A percentile compares a stretch with the other conserved stretches of the same genome.
phyloP scores from a whole-genome alignment of 2,797 vertebrate genomes.

The Masticophis lateralis region DNA sequence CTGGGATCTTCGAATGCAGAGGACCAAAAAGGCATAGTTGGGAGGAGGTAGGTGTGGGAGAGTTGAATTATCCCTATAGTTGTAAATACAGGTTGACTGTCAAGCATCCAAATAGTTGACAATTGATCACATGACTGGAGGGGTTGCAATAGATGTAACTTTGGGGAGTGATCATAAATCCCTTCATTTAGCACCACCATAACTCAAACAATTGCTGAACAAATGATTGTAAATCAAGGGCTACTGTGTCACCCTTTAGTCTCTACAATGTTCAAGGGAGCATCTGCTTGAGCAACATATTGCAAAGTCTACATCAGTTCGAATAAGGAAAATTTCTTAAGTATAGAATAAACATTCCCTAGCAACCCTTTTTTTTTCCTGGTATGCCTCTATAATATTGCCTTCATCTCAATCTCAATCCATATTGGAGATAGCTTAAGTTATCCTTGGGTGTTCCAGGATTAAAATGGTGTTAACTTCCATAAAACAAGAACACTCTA shows the following conservation, averaged over 20 bases:
- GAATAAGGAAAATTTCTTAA: not conserved
- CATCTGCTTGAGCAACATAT: not conserved
- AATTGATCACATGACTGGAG: not conserved
- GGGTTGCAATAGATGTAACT: not conserved
- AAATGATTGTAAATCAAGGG: not conserved
- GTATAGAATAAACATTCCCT: not conserved
- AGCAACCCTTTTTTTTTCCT: not conserved
- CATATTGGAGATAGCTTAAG: not conserved
- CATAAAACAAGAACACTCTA: not conserved
- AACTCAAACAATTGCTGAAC: not conserved
- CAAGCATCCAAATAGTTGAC: not conserved
- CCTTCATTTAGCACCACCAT: not conserved
- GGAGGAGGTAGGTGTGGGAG: not conserved
- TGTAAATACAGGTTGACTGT: not conserved
- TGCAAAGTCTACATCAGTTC: not conserved
- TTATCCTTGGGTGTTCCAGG: not conserved
- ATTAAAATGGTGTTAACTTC: not conserved
- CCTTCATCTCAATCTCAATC: not conserved
- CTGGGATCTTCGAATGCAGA: not conserved
- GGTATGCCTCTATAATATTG: not conserved
- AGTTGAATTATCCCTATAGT: not conserved
- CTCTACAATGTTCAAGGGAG: not conserved
- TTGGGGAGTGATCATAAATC: not conserved
- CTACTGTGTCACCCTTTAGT: not conserved
- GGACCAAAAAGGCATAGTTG: not conserved